phyloP scores from a whole-genome alignment of 2,113 vertebrate species.

The Carassius auratus region DNA sequence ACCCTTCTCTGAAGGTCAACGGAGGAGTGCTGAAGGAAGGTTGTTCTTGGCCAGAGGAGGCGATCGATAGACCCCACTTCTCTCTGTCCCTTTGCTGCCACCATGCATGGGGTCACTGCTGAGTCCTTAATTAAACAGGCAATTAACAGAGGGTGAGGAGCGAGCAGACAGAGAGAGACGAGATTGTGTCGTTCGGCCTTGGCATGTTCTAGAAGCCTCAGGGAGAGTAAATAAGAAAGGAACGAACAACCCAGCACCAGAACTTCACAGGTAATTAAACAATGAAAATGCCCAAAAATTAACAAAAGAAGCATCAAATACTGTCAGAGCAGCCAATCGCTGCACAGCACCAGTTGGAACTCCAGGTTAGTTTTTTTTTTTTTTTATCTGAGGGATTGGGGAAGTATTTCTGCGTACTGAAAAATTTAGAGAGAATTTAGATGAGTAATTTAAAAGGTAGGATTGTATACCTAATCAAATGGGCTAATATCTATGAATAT shows the following conservation, averaged over 20 bases:
- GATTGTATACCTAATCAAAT: no score
- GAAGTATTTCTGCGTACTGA: not conserved
- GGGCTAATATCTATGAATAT: not conserved
- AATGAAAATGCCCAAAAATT: slow-evolving; percentile 41
- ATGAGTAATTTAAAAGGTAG: not conserved
- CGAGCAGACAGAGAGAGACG: slow-evolving; percentile 31
- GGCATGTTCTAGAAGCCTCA: slow-evolving; percentile 39
- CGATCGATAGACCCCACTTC: slow-evolving; percentile 43
- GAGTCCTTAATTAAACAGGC: slow-evolving; percentile 56
- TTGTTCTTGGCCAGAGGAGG: slow-evolving; percentile 24
- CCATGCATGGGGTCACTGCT: slow-evolving; percentile 48
- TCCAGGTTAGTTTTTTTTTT: not conserved
- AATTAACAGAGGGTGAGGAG: slow-evolving; percentile 36
- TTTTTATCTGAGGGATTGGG: not conserved
- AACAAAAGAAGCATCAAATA: not conserved
- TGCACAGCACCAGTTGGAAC: not conserved
- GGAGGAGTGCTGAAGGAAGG: slow-evolving; percentile 6
- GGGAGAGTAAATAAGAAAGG: slow-evolving; percentile 39
- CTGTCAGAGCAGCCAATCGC: not conserved
- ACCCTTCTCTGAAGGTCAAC: not conserved
- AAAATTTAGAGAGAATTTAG: not conserved
- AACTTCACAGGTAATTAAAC: slow-evolving; percentile 59
- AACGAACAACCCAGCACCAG: slow-evolving; percentile 6
- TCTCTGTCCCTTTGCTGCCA: slow-evolving; percentile 39
- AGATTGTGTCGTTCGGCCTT: slow-evolving; percentile 50